Evolutionary conservation across 1,140 invertebrate species (phyloP).

Genomic region (Leptinotarsa texana): DNA sequence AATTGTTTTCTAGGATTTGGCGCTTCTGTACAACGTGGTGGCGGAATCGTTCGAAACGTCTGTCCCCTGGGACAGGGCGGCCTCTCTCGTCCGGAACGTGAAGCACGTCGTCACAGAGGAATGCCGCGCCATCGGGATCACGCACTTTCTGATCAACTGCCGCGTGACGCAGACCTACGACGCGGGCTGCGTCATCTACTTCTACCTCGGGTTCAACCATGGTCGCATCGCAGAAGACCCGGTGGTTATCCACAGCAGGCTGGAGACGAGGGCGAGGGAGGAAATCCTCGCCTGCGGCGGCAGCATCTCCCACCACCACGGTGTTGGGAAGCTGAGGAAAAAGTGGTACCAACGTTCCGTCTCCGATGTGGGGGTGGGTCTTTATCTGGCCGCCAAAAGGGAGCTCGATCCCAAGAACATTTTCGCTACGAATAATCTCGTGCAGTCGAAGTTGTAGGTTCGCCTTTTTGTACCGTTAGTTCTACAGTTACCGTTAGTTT

Average conservation of each 20-base stretch:
- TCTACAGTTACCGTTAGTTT: not conserved
- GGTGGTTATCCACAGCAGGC: constrained; percentile 61
- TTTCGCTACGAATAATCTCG: constrained; percentile 86
- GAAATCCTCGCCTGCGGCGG: constrained; percentile 91
- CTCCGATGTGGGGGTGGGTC: constrained; percentile 72
- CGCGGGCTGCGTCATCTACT: constrained; percentile 95
- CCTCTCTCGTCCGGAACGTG: constrained; percentile 84
- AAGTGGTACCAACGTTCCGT: constrained; percentile 78
- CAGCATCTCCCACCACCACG: constrained; percentile 95
- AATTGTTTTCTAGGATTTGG: constrained; percentile 75
- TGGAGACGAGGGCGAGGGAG: constrained; percentile 83
- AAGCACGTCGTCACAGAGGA: constrained; percentile 80
- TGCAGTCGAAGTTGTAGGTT: constrained; percentile 47
- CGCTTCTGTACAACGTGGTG: constrained; percentile 84
- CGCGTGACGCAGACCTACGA: constrained; percentile 97
- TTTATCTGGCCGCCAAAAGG: constrained; percentile 81
- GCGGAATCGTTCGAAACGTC: constrained; percentile 99
- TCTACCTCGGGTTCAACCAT: constrained; percentile 95
- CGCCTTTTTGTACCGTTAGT: not conserved
- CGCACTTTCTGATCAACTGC: constrained; percentile 72
- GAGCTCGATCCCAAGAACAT: constrained; percentile 93
- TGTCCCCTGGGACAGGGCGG: constrained; percentile 90
- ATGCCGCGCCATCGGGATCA: constrained; percentile 66
- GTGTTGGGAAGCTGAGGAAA: constrained; percentile 90
- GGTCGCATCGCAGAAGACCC: constrained; percentile 65